Conservation (phyloP, 2,113 vertebrate genomes). For the Patagioenas fasciata region DNA sequence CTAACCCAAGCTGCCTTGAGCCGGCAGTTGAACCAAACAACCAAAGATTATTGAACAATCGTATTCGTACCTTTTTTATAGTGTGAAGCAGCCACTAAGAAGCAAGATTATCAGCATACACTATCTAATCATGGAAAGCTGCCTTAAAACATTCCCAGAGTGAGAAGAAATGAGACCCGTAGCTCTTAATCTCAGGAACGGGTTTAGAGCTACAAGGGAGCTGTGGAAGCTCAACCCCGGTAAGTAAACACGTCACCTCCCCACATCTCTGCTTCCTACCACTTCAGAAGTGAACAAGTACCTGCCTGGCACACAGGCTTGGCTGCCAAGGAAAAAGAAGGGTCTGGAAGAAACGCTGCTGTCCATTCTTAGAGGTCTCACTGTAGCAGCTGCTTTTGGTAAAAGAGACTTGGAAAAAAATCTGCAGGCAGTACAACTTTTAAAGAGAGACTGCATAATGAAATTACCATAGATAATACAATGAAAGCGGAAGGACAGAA, state of each 20-base stretch:
- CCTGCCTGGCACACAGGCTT: not conserved
- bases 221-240: not conserved
- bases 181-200: not conserved
- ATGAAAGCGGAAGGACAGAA: not conserved
- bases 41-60: accelerated
- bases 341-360: not conserved
- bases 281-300: not conserved
- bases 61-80: accelerated
- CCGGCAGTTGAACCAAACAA: not conserved
- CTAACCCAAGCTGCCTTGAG: not conserved
- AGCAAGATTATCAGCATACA: not conserved
- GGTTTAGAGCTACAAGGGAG: not conserved
- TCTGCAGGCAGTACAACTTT: not conserved
- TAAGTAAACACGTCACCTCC: not conserved
- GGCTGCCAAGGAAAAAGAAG: not conserved
- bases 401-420: not conserved
- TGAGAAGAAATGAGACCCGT: not conserved
- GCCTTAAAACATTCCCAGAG: not conserved
- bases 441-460: not conserved
- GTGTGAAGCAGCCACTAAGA: not conserved
- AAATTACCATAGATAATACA: conserved; percentile 18
- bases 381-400: not conserved
- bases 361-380: not conserved
- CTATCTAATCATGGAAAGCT: not conserved
- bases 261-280: not conserved